Evolutionary conservation across 2,797 vertebrate species (phyloP), one percentile per base, ranked within the genome.

Genomic region (Anisognathus igniventris): DNA sequence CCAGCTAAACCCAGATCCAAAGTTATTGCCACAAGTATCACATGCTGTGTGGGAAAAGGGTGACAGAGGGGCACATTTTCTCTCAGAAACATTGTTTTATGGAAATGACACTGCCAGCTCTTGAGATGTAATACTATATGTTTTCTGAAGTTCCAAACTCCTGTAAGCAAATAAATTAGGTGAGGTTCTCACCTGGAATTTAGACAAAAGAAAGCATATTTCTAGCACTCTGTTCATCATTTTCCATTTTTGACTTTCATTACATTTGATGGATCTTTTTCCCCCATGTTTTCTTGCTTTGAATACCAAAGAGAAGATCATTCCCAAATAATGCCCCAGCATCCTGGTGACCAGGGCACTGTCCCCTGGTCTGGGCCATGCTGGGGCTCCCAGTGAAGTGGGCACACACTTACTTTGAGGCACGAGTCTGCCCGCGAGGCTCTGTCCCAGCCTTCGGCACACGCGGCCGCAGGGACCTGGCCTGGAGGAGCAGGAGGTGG

Each of bases 361-460:
- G 8, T 40, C 8, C 21, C 9, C 37, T 65, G 60, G 19, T 21
- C 31, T 72, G 8, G 4, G 28, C 57, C 7, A 0, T 14, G 14
- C 27, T 66, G 27, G 40, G 62, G 28, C n/a, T 88, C 8, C 1
- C 35, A 30, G 9, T 5, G 24, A 12, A 51, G 50, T 22, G 44
- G 15, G 8, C 11, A 30, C 44, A 61, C 27, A 78, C 94, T 77
- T 96, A 99, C 99, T 97, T 98, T 99, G 93, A 95, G 97, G 93
- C 99, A 99, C 0, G 96, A 45, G 30, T 94, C 97, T 47, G 50
- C n/a, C 8, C 23, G 57, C 5, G 98, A 67, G 4, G 44, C 96
- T 15, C 97, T 71, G 2, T n/a, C 95, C 99, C 99, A 99, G 0
- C 95, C 97, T 2, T 94, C 10, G 0, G 98, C 97, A 67, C 99